Base-by-base conservation (phyloP, 2,113 vertebrate species). In the Pseudorectes ferrugineus region DNA sequence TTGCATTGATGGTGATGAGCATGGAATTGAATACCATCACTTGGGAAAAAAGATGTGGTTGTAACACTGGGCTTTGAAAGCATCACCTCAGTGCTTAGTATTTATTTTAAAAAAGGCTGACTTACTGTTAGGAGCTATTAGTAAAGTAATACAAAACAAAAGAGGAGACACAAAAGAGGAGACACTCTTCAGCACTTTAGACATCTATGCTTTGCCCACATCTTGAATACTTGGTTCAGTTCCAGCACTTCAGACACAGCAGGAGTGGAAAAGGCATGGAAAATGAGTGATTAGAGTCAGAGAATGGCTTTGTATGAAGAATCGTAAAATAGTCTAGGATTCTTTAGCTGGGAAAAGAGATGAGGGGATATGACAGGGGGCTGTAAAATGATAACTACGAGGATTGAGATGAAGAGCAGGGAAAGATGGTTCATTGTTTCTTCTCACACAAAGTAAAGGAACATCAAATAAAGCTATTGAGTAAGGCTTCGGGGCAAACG, bases 101-200 rank as follows among this genome's bases (percentile, higher is more conserved):
- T 70, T 92, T 88, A 51, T 93, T 88, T 92, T 76, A 11, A n/a
- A 78, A 93, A 88, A 31, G 57, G 45, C 62, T 83, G 59, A 66
- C 67, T 90, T 85, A 72, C 88, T 77, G 74, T 88, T 92, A 74
- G 85, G 59, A 93, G 82, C 75, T 86, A 85, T 94, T 96, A 90
- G 63, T 83, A 83, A 93, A 89, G 77, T 84, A 87, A 87, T 67
- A 59, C 65, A 89, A 96, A 94, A 89, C 92, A 93, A 96, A 94
- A 85, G 89, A 91, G 42, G 51, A 73, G 70, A 36, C 68, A 79
- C 49, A 83, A 83, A 85, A 79, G 82, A 90, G 65, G 70, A 90
- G 70, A 62, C 52, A 33, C 63, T 91, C 84, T 95, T 88, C 72
- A 84, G 81, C 67, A 70, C 85, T 88, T 94, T 72, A 96, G 71